Percentiles rank a stretch among this genome's conserved stretches.
phyloP scores from a whole-genome alignment of 2,113 vertebrate species.

The Catharus bicknelli region DNA sequence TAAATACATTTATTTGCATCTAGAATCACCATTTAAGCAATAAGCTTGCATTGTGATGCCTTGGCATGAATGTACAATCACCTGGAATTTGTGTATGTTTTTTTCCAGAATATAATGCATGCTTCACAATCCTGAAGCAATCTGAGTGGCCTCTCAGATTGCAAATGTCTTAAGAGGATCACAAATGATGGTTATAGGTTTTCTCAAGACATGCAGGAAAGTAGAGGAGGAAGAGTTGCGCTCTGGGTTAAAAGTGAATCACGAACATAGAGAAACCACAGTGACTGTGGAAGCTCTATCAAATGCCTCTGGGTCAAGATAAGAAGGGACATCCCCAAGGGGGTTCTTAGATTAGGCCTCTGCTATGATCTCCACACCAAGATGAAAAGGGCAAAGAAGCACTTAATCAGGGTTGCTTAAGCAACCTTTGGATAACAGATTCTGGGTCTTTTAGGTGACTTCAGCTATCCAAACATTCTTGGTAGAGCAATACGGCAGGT shows the following conservation, averaged over 20 bases:
- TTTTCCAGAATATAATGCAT: neutral
- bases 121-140: neutral
- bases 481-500: neutral
- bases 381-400: neutral
- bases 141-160: neutral
- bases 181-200: neutral
- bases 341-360: neutral
- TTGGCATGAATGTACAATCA: neutral
- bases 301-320: neutral
- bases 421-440: neutral
- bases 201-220: neutral
- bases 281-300: neutral
- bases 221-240: fast-evolving
- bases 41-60: neutral
- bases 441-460: neutral
- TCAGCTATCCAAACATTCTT: neutral
- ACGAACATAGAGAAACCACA: neutral
- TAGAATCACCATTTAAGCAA: neutral
- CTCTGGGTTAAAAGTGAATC: neutral
- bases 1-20: neutral
- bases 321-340: neutral
- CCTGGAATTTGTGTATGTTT: neutral
- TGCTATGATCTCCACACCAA: neutral
- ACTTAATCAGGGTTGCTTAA: neutral
- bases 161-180: neutral